Conservation (phyloP, 2,113 vertebrate genomes). For the Archilochus colubris region DNA sequence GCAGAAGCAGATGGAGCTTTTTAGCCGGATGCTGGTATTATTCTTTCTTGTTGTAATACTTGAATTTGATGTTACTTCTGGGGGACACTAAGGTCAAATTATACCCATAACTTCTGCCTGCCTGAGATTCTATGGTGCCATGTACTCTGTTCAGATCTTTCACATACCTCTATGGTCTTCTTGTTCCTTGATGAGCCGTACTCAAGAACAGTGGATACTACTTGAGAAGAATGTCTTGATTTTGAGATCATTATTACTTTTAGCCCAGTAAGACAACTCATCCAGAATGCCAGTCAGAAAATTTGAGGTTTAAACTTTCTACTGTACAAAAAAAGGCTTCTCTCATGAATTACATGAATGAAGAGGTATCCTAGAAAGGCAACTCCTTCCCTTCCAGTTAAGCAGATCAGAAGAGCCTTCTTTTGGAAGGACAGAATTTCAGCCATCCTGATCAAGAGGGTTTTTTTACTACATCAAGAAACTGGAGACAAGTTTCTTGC, state of each 20-base stretch:
- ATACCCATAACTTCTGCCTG: not conserved
- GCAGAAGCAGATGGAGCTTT: not conserved
- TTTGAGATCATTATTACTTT: not conserved
- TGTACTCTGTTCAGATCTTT: not conserved
- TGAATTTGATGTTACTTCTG: constrained; percentile 23
- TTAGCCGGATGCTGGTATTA: not conserved
- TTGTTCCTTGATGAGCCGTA: not conserved
- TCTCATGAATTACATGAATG: not conserved
- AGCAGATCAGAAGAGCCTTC: not conserved
- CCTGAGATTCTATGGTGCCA: not conserved
- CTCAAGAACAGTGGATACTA: not conserved
- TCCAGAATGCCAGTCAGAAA: not conserved
- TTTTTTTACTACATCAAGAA: not conserved
- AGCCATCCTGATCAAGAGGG: not conserved
- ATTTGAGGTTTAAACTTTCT: not conserved
- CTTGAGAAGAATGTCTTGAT: not conserved
- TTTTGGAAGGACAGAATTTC: not conserved
- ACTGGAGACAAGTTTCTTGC: not conserved
- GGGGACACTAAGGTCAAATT: not conserved
- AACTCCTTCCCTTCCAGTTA: not conserved
- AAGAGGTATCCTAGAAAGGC: not conserved
- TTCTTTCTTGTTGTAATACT: constrained; percentile 12
- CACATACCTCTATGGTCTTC: not conserved
- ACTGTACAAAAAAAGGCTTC: not conserved
- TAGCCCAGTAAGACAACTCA: not conserved